Evolutionary conservation across 2,888 invertebrate genomes (phyloP).

Genomic region (Saturnia pavonia): DNA sequence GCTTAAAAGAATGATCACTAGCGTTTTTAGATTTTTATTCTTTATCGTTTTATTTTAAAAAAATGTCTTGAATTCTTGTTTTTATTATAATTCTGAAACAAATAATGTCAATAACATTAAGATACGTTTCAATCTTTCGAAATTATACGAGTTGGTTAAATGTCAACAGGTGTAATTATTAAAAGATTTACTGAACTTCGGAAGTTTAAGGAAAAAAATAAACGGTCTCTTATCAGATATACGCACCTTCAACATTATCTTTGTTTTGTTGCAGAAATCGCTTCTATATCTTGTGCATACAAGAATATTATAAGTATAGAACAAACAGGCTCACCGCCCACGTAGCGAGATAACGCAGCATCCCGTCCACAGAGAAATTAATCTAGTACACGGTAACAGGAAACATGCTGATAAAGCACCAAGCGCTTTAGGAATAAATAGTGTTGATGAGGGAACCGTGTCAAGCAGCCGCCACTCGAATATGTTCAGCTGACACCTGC

Average conservation of each 20-base stretch:
- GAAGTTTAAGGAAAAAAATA: too few species aligned
- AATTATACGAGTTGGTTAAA: too few species aligned
- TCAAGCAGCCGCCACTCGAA: slow-evolving; percentile 38
- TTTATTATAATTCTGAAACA: too few species aligned
- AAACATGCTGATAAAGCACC: slow-evolving; percentile 66
- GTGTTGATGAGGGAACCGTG: slow-evolving; percentile 40
- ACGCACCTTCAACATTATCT: slow-evolving; percentile 43
- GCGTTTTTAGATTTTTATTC: too few species aligned
- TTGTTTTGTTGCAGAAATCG: slow-evolving; percentile 76
- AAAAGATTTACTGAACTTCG: too few species aligned
- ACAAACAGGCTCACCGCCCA: slow-evolving; percentile 70
- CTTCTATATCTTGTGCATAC: slow-evolving; percentile 73
- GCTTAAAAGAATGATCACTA: too few species aligned
- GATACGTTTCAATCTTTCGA: too few species aligned
- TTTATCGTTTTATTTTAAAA: too few species aligned
- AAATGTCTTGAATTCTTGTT: too few species aligned
- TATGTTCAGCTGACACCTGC: slow-evolving; percentile 70
- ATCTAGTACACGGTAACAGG: slow-evolving; percentile 71
- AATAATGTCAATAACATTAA: too few species aligned
- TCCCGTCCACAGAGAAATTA: slow-evolving; percentile 74
- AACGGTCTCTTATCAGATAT: not conserved
- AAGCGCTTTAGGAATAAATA: slow-evolving; percentile 39
- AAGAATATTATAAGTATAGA: slow-evolving; percentile 73
- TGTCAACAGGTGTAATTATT: too few species aligned
- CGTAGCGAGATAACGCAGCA: slow-evolving; percentile 67